phyloP scores from a whole-genome alignment of 2,797 vertebrate genomes.

The Molossus molossus region DNA sequence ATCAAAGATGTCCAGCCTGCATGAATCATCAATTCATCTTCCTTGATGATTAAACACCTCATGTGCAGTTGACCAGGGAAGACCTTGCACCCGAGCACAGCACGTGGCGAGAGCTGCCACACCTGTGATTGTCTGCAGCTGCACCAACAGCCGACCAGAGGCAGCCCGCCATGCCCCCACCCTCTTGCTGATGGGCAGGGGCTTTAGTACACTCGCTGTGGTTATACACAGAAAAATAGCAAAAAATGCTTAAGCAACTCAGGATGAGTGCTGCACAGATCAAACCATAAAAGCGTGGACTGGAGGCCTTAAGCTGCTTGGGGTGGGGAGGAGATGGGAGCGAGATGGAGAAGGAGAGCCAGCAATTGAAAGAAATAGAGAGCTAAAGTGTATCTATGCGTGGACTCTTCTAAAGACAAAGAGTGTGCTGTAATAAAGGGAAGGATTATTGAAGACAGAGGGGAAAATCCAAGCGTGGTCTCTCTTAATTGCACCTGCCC shows the following conservation, averaged over 20 bases:
- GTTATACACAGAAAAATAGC: neutral
- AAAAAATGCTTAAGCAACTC: neutral
- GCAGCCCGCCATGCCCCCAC: neutral
- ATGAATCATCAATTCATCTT: neutral
- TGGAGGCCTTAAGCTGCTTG: neutral
- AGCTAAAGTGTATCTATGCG: slow-evolving; percentile 55
- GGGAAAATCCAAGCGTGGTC: slow-evolving; percentile 61
- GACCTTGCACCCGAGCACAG: neutral
- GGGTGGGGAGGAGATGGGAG: neutral
- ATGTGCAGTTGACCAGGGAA: neutral
- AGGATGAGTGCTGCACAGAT: neutral
- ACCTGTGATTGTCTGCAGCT: neutral
- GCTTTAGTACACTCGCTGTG: neutral
- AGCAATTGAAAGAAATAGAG: slow-evolving; percentile 68
- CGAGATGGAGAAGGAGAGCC: neutral
- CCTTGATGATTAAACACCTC: neutral
- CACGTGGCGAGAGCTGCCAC: accelerated
- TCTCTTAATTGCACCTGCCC: slow-evolving; percentile 81
- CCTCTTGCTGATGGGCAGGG: neutral
- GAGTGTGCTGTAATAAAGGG: slow-evolving; percentile 69
- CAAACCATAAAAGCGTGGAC: neutral
- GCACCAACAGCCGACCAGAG: neutral
- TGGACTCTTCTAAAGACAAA: slow-evolving; percentile 38
- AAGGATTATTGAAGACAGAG: slow-evolving; percentile 74
- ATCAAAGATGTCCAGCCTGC: neutral